Base-by-base conservation (phyloP, 2,113 vertebrate genomes). In the Madoqua kirkii region DNA sequence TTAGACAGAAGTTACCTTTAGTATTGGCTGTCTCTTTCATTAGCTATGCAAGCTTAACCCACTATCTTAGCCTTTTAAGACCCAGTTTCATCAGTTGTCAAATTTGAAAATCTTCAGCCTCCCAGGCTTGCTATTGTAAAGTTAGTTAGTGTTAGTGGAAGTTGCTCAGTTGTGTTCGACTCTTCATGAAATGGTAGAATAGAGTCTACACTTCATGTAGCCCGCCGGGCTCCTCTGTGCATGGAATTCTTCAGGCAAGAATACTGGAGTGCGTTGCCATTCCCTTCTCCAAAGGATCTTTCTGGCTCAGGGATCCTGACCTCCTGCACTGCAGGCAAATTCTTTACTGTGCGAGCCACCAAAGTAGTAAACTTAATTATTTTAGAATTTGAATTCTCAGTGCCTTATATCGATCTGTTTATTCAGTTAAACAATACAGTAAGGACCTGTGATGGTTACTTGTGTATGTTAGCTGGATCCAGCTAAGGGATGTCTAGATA, bases 51-150 rank as follows among this genome's bases (percentile, higher is more conserved):
- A 13, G 67, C 33, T 93, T 85, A 64, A 36, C 21, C n/a, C 74
- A 64, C 16, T 36, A 12, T 31, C 21, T 52, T 43, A 86, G 4
- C 23, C 50, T 86, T 87, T 78, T 54, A 91, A 52, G 16, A 48
- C 3, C 2, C 4, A 11, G 14, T 55, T 59, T 82, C 52, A 5
- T 82, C 48, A 55, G 86, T 21, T 17, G 14, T 59, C 60, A 93
- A 93, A 45, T 55, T 12, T 40, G 31, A 93, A 89, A 78, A 29
- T 57, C 5, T 93, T 95, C 23, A 45, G 11, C 13, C 45, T 93
- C 45, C 6, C 40, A 87, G 17, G 60, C 7, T 81, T 88, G 31
- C 33, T 59, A 17, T 81, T 40, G 13, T 67, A 43, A 45, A 40
- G 67, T 71, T 71, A 71, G 19, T 40, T 71, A 11, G 67, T 1